Conservation (phyloP, 2,888 invertebrate species). For the Clusia tigrina region DNA sequence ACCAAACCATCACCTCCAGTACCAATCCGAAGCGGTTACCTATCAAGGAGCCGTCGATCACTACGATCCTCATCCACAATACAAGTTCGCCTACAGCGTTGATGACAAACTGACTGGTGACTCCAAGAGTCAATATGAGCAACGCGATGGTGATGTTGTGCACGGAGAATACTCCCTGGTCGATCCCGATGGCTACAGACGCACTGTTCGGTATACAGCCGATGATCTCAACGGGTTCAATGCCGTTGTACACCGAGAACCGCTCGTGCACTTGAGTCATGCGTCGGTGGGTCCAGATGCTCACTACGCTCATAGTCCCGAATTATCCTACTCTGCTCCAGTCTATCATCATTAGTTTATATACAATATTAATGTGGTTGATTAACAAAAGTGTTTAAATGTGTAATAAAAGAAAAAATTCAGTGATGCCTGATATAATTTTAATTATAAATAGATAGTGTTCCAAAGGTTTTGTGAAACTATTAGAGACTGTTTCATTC, state of each 20-base stretch:
- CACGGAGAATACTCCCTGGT: slow-evolving; percentile 62
- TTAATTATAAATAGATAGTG: too few species aligned
- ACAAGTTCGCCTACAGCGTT: slow-evolving; percentile 61
- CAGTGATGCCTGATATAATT: too few species aligned
- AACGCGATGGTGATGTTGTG: slow-evolving; percentile 62
- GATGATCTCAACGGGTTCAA: slow-evolving; percentile 62
- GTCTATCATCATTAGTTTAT: slow-evolving; percentile 27
- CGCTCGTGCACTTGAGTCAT: slow-evolving; percentile 38
- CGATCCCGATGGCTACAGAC: slow-evolving; percentile 62
- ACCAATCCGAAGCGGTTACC: slow-evolving; percentile 36
- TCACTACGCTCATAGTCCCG: slow-evolving; percentile 10
- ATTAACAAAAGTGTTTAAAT: too few species aligned
- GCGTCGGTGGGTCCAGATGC: slow-evolving; percentile 37
- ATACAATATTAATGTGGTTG: too few species aligned
- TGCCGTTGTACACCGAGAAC: slow-evolving; percentile 55
- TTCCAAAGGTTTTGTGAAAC: too few species aligned
- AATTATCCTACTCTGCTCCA: background rate
- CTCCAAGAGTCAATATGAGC: slow-evolving; percentile 62
- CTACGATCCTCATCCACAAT: slow-evolving; percentile 60
- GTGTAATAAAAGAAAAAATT: too few species aligned
- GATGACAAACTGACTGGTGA: slow-evolving; percentile 61
- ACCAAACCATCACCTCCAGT: slow-evolving; percentile 36
- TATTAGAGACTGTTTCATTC: too few species aligned
- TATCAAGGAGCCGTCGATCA: slow-evolving; percentile 46
- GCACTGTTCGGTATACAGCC: slow-evolving; percentile 61